Base-by-base conservation (phyloP, 2,888 invertebrate species). In the Apamea crenata region DNA sequence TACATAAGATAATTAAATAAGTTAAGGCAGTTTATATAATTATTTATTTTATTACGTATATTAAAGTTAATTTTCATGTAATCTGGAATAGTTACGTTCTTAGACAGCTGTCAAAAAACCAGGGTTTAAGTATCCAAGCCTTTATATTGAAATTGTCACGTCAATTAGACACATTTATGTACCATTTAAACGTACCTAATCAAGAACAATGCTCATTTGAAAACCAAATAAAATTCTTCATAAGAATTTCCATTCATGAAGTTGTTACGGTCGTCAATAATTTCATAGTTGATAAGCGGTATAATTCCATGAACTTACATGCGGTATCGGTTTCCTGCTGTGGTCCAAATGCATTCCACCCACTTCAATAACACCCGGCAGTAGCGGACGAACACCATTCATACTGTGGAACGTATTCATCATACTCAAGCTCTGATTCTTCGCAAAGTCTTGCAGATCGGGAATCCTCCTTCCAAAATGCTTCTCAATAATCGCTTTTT, bases 321-420 rank as follows among this genome's bases (percentile, higher is more conserved):
- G 76, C 0, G 97, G 97, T 84, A 98, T 92, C 6, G 95, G 88
- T 67, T 96, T 95, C 18, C 87, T 92, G 5, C 89, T 89, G 5
- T 93, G 91, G 56, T 94, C 94, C 67, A 98, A 94, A 90, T 98
- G 97, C 92, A 98, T 96, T 1, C 98, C 98, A 16, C 97, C 98
- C 21, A 98, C 96, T 94, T 98, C 98, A 18, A 98, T 94, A 0
- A 98, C 93, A 36, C 97, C 97, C 0, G 97, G 97, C 0, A 97
- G 90, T 5, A 95, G 88, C 0, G 98, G 98, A 36, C 96, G 95
- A 2, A 97, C 96, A 1, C 97, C 97, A 78, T 97, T 97, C 65
- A 98, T 89, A 1, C 97, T 96, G 83, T 97, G 97, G 89, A 98
- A 98, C 12, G 97, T 97, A 89, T 98, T 98, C 10, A 97, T 94